These are phyloP conservation scores for Neotragus pygmaeus DNA, from an alignment of 2,113 vertebrate genomes.

Conservation along the genomic window DNA sequence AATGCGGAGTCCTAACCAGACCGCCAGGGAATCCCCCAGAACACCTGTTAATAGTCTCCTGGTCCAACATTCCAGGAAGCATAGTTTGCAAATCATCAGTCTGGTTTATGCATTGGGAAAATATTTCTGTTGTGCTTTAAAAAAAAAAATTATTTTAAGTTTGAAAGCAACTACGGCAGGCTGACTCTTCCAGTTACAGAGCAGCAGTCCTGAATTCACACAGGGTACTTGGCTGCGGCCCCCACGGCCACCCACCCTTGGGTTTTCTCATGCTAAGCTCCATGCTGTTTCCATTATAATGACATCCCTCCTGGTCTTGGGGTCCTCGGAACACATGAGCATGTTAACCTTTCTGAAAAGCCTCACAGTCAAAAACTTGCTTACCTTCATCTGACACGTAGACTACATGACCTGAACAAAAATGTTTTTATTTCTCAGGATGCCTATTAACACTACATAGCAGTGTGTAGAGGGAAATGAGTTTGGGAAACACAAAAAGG, in stretches of 20 bases:
- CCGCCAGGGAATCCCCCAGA: neutral
- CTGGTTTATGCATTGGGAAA: neutral
- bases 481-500: neutral
- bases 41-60: neutral
- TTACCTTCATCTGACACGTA: neutral
- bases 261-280: neutral
- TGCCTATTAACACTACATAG: neutral
- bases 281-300: neutral
- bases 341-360: neutral
- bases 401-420: neutral
- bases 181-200: neutral
- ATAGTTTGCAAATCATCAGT: neutral
- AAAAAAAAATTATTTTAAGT: neutral
- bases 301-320: neutral
- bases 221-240: neutral
- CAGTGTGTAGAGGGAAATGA: neutral
- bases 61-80: neutral
- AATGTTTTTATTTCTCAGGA: neutral
- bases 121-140: neutral
- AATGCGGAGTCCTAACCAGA: neutral
- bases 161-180: neutral
- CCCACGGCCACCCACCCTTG: fast-evolving
- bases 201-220: neutral
- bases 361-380: neutral
- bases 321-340: neutral